Base-by-base conservation (phyloP, 2,888 invertebrate genomes). In the Apoda limacodes region DNA sequence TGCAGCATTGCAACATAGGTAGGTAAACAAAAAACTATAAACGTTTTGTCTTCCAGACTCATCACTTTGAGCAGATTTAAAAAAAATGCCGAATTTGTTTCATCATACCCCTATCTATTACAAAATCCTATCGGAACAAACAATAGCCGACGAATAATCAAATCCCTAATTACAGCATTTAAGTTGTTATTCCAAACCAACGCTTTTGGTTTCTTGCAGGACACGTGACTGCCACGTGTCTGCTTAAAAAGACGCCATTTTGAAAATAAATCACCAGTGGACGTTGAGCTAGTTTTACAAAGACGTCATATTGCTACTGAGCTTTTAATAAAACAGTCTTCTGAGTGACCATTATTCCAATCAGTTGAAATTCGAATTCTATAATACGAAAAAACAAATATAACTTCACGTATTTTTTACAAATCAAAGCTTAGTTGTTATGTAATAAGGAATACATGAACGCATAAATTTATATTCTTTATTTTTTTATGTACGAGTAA, bases 121-220 rank as follows among this genome's bases (percentile, higher is more conserved):
- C 66, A 67, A 65, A 17, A 70, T 60, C 63, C 65, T 52, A 60
- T 66, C 49, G 54, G 50, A 46, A 50, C 58, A 62, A 63, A 71
- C 61, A 71, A 63, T 60, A 60, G 63, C 63, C 35, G 29, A 46
- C 29, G 60, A 48, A 62, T 67, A 65, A 69, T 66, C 66, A 64
- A 64, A 61, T 60, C 61, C 48, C 52, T 75, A 76, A 78, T 78
- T 66, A 74, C 54, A 59, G 60, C 61, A 69, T 76, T 78, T 72
- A 74, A 55, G 60, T 54, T 63, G 67, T 74, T 68, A 74, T 78
- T 76, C 62, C 69, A 41, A 59, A 57, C 63, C 59, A 55, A 72
- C 78, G 75, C 76, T 68, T 69, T 62, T 63, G 61, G 67, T 70
- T 67, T 57, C 66, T 68, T 63, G 51, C 48, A 10, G 32, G 60